Evolutionary conservation across 1,140 invertebrate species (phyloP).

Genomic region (Manduca sexta): DNA sequence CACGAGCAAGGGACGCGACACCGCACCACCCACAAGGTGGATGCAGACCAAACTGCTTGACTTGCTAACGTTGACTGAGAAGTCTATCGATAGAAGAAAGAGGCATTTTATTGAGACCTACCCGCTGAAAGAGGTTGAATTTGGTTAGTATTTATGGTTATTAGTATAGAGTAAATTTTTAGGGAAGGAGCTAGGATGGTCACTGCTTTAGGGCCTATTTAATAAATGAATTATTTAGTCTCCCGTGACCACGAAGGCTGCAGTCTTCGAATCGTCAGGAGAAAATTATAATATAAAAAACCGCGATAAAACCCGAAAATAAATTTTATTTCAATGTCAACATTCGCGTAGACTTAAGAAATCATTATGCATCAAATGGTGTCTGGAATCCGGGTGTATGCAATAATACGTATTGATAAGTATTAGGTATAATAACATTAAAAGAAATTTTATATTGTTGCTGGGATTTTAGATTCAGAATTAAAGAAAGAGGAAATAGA

Average conservation of each 20-base stretch:
- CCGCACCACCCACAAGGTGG: conserved; percentile 37
- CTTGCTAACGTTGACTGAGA: conserved; percentile 49
- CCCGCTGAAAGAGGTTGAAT: conserved; percentile 32
- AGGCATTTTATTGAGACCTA: conserved; percentile 33
- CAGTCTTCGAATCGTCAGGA: too few species aligned
- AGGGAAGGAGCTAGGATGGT: too few species aligned
- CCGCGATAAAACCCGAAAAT: too few species aligned
- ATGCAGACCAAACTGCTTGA: conserved; percentile 56
- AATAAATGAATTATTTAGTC: too few species aligned
- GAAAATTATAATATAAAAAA: too few species aligned
- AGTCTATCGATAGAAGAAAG: conserved; percentile 42
- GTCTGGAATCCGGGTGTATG: too few species aligned
- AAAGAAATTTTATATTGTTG: neutral
- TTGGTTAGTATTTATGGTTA: conserved; percentile 22
- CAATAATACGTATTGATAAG: too few species aligned
- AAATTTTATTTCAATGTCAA: neutral
- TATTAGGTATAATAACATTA: too few species aligned
- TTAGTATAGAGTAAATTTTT: neutral
- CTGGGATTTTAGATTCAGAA: neutral
- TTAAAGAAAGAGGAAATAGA: conserved; percentile 7
- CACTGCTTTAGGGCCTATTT: too few species aligned
- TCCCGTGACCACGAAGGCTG: too few species aligned
- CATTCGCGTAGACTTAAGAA: neutral
- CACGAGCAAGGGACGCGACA: conserved; percentile 22
- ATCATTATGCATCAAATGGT: neutral